phyloP scores from a whole-genome alignment of 2,888 invertebrate genomes.

The Phrixothrix hirtus region DNA sequence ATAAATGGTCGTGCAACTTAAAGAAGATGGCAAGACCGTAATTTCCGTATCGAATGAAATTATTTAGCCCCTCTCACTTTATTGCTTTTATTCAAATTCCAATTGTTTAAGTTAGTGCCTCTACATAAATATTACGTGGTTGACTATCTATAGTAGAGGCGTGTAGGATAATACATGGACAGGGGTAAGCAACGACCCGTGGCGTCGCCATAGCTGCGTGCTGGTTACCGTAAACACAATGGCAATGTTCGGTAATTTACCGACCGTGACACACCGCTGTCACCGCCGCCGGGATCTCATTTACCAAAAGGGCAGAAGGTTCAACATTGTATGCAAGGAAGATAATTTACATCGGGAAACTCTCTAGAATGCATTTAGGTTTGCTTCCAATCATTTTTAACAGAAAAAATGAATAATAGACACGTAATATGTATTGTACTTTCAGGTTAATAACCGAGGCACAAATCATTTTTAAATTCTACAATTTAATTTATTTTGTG shows the following conservation, averaged over 20 bases:
- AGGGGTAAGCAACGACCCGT: constrained; percentile 36
- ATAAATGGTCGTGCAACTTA: no score
- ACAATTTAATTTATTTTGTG: background rate
- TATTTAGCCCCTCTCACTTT: no score
- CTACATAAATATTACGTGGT: constrained; percentile 22
- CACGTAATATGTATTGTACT: no score
- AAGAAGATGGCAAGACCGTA: no score
- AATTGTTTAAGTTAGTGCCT: constrained; percentile 8
- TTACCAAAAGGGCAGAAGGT: constrained; percentile 31
- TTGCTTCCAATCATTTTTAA: no score
- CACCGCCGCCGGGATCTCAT: constrained; percentile 39
- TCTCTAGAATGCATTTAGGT: no score
- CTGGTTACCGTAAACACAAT: constrained; percentile 38
- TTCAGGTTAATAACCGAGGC: no score
- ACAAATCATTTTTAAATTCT: background rate
- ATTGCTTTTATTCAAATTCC: constrained; percentile 6
- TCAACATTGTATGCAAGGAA: constrained; percentile 15
- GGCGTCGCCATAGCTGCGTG: constrained; percentile 37
- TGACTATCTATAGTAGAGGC: constrained; percentile 21
- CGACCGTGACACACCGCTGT: constrained; percentile 41
- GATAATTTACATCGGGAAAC: constrained; percentile 1
- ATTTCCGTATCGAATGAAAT: no score
- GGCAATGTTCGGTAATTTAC: constrained; percentile 39
- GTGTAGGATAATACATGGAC: constrained; percentile 32
- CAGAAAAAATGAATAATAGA: no score